Conservation (phyloP, 2,113 vertebrate genomes). For the Laticauda laticaudata region DNA sequence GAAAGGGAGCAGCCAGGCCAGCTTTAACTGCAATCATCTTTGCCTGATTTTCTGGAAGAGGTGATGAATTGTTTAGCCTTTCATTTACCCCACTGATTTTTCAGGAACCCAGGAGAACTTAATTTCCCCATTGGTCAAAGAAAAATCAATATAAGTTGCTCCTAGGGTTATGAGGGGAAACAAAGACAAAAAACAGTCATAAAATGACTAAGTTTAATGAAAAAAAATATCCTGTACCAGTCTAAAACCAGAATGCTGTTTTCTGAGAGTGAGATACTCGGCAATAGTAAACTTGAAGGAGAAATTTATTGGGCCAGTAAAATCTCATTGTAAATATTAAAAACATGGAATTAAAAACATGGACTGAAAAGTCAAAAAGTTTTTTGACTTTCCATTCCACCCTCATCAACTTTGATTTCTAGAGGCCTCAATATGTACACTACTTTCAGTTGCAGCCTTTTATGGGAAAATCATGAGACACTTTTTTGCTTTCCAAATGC, state of each 20-base stretch:
- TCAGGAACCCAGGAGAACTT: neutral
- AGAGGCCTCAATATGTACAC: neutral
- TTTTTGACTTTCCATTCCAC: neutral
- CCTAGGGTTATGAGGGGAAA: neutral
- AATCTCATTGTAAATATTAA: neutral
- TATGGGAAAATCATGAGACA: neutral
- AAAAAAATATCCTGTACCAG: neutral
- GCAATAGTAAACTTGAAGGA: neutral
- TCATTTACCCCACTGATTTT: neutral
- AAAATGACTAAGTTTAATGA: neutral
- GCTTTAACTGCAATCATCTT: neutral
- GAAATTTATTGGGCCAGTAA: neutral
- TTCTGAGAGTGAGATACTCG: neutral
- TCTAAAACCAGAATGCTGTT: neutral
- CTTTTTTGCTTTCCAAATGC: neutral
- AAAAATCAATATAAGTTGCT: neutral
- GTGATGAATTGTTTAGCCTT: neutral
- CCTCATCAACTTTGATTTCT: neutral
- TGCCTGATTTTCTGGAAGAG: neutral
- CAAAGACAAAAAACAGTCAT: neutral
- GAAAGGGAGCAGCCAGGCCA: neutral
- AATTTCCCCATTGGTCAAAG: neutral
- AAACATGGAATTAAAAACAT: neutral
- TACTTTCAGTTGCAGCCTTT: neutral
- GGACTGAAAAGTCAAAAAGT: too few species aligned